Percentiles rank a stretch among this genome's conserved stretches.
phyloP scores from a whole-genome alignment of 30 jellyfish, hydroid and myxozoan genomes.

The Hydractinia symbiolongicarpus region DNA sequence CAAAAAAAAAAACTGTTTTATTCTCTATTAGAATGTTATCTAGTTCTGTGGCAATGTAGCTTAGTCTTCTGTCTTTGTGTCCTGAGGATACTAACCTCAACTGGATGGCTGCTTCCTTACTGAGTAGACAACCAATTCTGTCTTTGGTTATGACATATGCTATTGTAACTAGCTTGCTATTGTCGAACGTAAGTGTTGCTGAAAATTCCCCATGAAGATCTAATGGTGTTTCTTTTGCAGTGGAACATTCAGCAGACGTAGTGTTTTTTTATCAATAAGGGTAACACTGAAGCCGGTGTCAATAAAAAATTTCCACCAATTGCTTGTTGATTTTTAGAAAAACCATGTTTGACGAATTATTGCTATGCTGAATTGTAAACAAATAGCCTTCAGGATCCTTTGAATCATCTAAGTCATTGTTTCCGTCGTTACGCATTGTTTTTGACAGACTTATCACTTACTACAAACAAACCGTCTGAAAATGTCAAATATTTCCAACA shows the following conservation, averaged over 20 bases:
- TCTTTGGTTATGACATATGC: neutral
- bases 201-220: no score
- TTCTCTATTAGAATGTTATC: neutral
- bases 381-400: neutral
- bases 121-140: slow-evolving; percentile 1
- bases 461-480: no score
- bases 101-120: slow-evolving; percentile 3
- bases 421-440: no score
- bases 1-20: neutral
- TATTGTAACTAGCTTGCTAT: neutral
- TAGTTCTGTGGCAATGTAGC: neutral
- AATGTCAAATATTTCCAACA: no score
- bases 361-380: neutral
- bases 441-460: no score
- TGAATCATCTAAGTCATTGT: neutral
- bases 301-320: neutral
- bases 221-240: no score
- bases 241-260: neutral
- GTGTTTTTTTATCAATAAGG: neutral
- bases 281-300: neutral
- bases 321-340: neutral
- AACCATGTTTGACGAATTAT: neutral
- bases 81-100: neutral
- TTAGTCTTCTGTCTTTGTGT: neutral
- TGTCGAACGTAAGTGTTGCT: no score